A percentile compares a stretch with the other conserved stretches of the same genome.
Evolutionary conservation across 1,140 invertebrate species (phyloP).

Genomic region (Bombyx mori): ASM3026992v2 NC_085112.1:13694501-13695000

Average conservation of each 20-base stretch:
- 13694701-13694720: constrained; percentile 23
- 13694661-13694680: constrained; percentile 40
- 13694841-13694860: constrained; percentile 38
- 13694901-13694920: constrained; percentile 26
- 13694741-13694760: constrained; percentile 19
- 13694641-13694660: constrained; percentile 40
- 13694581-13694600: background rate
- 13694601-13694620: constrained; percentile 19
- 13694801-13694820: constrained; percentile 24
- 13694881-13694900: constrained; percentile 12
- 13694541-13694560: no score
- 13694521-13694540: no score
- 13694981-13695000: constrained; percentile 48
- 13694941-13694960: constrained; percentile 28
- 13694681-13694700: constrained; percentile 46
- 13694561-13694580: constrained; percentile 15
- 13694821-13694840: constrained; percentile 26
- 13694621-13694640: constrained; percentile 65
- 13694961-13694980: constrained; percentile 49
- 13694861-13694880: constrained; percentile 7
- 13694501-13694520: no score
- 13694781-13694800: constrained; percentile 20
- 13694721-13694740: constrained; percentile 61
- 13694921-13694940: constrained; percentile 36
- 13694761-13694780: constrained; percentile 19